Percentiles rank a stretch among this genome's conserved stretches.
phyloP scores from a whole-genome alignment of 2,113 vertebrate species.

The Actenoides lindsayi region DNA sequence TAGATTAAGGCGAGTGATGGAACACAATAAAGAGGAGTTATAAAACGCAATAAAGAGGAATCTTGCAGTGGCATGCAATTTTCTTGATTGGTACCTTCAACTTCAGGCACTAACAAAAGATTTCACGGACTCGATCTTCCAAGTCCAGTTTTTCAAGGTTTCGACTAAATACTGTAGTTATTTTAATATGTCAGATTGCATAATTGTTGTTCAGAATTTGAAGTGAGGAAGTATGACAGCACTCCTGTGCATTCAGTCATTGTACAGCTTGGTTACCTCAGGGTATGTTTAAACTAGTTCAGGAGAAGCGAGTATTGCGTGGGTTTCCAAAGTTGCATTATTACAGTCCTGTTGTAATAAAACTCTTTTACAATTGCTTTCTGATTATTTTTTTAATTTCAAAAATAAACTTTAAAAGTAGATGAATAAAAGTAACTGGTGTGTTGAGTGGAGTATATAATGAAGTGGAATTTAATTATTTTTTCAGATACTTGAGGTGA shows the following conservation, averaged over 20 bases:
- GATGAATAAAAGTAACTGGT: not conserved
- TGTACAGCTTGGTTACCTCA: not conserved
- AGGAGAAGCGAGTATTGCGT: not conserved
- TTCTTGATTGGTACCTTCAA: not conserved
- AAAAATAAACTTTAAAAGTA: not conserved
- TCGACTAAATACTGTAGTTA: not conserved
- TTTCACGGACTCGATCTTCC: not conserved
- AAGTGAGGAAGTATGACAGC: not conserved
- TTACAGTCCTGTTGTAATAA: not conserved
- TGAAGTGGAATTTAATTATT: not conserved
- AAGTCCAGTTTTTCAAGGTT: not conserved
- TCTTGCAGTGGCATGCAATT: not conserved
- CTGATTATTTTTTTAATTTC: not conserved
- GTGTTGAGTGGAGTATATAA: fast-evolving
- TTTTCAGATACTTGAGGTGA: slow-evolving; percentile 16
- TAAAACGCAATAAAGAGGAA: not conserved
- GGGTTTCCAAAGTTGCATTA: not conserved
- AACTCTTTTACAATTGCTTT: not conserved
- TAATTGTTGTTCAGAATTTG: not conserved
- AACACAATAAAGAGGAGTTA: not conserved
- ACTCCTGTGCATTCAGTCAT: not conserved
- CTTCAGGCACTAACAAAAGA: not conserved
- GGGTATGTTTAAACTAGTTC: slow-evolving; percentile 47
- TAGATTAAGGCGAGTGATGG: not conserved
- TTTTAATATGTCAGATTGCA: not conserved